A percentile compares a stretch with the other conserved stretches of the same genome.
phyloP scores from a whole-genome alignment of 2,113 vertebrate species.

The Rhabdornis inornatus region DNA sequence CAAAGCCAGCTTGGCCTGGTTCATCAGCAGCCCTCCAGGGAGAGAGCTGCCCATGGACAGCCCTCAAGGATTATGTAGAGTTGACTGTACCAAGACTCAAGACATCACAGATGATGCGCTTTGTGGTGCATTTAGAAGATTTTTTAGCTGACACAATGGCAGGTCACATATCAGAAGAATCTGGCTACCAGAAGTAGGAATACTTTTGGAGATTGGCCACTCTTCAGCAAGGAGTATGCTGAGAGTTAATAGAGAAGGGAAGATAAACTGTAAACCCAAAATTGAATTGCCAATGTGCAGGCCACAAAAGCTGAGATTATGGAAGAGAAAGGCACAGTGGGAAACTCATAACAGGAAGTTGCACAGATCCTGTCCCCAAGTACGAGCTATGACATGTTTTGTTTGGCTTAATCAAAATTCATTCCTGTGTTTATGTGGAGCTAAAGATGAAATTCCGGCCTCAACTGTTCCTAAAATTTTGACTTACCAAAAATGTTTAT shows the following conservation, averaged over 20 bases:
- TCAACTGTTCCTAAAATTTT: not conserved
- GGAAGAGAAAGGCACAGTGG: not conserved
- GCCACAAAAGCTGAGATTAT: not conserved
- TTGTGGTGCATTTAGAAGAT: not conserved
- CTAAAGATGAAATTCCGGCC: not conserved
- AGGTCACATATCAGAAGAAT: not conserved
- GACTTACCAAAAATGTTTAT: not conserved
- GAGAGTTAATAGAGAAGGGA: not conserved
- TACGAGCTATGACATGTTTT: not conserved
- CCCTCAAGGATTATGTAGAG: not conserved
- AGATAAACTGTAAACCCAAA: not conserved
- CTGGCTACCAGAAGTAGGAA: not conserved
- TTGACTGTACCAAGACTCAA: not conserved
- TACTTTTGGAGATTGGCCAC: not conserved
- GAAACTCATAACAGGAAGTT: not conserved
- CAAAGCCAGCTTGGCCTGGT: not conserved
- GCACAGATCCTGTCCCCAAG: rapidly evolving
- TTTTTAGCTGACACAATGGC: not conserved
- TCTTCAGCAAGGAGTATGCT: not conserved
- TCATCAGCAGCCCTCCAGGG: not conserved
- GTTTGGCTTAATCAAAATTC: not conserved
- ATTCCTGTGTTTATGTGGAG: not conserved
- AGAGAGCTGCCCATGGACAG: not conserved
- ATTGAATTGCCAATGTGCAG: not conserved
- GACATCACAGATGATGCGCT: not conserved